phyloP scores from a whole-genome alignment of 2,888 invertebrate genomes.

The Cataglyphis rosenhaueri region DNA sequence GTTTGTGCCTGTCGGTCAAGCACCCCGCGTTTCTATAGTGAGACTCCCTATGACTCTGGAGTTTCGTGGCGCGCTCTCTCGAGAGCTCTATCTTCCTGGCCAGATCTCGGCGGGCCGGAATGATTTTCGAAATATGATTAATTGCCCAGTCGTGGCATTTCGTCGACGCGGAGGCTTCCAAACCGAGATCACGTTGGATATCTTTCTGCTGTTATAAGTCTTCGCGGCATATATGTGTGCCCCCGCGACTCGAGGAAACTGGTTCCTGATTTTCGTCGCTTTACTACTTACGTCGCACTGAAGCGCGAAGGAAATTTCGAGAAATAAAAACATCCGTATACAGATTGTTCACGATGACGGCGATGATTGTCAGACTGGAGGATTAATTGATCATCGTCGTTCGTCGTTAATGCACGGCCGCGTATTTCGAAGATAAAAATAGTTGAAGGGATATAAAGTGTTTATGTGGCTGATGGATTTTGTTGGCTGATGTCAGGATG shows the following conservation, averaged over 20 bases:
- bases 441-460: background rate
- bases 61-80: conserved; percentile 77
- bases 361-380: background rate
- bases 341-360: background rate
- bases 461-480: background rate
- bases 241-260: conserved; percentile 37
- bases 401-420: background rate
- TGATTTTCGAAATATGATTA: conserved; percentile 86
- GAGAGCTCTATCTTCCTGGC: conserved; percentile 80
- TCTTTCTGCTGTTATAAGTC: conserved; percentile 67
- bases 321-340: background rate
- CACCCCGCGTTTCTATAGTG: conserved; percentile 73
- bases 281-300: background rate
- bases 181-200: conserved; percentile 49
- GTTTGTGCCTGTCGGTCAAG: conserved; percentile 69
- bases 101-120: conserved; percentile 84
- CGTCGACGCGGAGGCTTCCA: conserved; percentile 70
- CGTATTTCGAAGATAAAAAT: background rate
- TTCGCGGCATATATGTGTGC: background rate
- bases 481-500: background rate
- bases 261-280: conserved; percentile 32
- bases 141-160: conserved; percentile 82
- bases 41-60: conserved; percentile 81
- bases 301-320: background rate
- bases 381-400: conserved; percentile 18